phyloP scores from a whole-genome alignment of 2,888 invertebrate genomes.

The Penaeus monodon region DNA sequence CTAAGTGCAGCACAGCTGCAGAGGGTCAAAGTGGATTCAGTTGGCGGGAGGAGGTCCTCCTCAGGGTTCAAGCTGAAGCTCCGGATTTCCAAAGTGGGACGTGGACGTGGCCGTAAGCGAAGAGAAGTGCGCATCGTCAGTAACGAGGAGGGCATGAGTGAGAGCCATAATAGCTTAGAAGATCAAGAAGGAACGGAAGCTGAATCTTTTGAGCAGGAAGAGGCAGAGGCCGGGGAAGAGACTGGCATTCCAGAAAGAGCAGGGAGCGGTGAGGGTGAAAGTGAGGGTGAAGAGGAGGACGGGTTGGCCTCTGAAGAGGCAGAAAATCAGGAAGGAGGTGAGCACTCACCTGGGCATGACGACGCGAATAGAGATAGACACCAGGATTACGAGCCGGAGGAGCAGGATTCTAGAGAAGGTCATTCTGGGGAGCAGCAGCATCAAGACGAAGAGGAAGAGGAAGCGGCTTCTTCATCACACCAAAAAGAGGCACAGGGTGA shows the following conservation, averaged over 20 bases:
- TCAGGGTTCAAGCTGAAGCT: constrained; percentile 52
- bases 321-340: constrained; percentile 27
- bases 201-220: constrained; percentile 30
- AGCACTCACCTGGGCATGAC: constrained; percentile 39
- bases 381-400: constrained; percentile 31
- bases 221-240: constrained; percentile 31
- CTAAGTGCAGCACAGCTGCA: constrained; percentile 26
- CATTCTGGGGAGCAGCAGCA: constrained; percentile 18
- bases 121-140: constrained; percentile 49
- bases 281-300: constrained; percentile 37
- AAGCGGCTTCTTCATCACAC: constrained; percentile 16
- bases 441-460: constrained; percentile 33
- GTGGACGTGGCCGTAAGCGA: constrained; percentile 51
- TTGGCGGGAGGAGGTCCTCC: constrained; percentile 14
- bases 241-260: constrained; percentile 11
- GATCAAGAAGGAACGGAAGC: constrained; percentile 47
- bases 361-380: constrained; percentile 3
- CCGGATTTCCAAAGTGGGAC: constrained; percentile 59
- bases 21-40: constrained; percentile 40
- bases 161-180: constrained; percentile 49
- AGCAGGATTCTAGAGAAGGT: constrained; percentile 39
- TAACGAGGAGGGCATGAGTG: constrained; percentile 59
- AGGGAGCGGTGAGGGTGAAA: constrained; percentile 25
- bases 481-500: constrained; percentile 15
- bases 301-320: constrained; percentile 36